Evolutionary conservation across 2,797 vertebrate genomes (phyloP).

Genomic region (Petrocephalus sullivani): DNA sequence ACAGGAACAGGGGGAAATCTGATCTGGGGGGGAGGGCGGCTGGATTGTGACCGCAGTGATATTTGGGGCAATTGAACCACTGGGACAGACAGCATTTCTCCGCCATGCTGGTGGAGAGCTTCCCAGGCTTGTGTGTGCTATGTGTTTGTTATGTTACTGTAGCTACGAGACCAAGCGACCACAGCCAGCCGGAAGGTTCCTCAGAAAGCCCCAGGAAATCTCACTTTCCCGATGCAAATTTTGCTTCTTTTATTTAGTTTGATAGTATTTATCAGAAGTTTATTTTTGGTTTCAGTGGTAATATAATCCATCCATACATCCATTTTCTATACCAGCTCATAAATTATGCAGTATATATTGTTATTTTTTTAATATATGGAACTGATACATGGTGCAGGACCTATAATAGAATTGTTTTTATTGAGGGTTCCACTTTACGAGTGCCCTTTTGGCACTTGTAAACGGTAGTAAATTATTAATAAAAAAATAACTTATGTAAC

Average conservation of each 20-base stretch:
- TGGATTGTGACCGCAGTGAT: constrained; percentile 30
- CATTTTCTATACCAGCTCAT: neutral
- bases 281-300: neutral
- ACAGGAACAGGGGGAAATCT: constrained; percentile 36
- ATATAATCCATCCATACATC: neutral
- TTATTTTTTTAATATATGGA: neutral
- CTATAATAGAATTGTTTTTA: neutral
- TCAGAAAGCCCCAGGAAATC: neutral
- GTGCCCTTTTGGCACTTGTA: neutral
- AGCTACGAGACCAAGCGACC: constrained; percentile 41
- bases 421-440: neutral
- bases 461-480: neutral
- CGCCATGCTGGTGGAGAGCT: constrained; percentile 45
- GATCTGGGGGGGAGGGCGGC: constrained; percentile 49
- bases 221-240: neutral
- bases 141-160: constrained; percentile 41
- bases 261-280: neutral
- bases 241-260: neutral
- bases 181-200: neutral
- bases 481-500: neutral
- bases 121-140: constrained; percentile 45
- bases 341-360: neutral
- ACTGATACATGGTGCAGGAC: neutral
- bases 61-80: constrained; percentile 44
- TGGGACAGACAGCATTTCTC: constrained; percentile 37